A percentile compares a stretch with the other conserved stretches of the same genome.
Conservation (phyloP, 1,140 invertebrate species). For the Sinonovacula constricta region DNA sequence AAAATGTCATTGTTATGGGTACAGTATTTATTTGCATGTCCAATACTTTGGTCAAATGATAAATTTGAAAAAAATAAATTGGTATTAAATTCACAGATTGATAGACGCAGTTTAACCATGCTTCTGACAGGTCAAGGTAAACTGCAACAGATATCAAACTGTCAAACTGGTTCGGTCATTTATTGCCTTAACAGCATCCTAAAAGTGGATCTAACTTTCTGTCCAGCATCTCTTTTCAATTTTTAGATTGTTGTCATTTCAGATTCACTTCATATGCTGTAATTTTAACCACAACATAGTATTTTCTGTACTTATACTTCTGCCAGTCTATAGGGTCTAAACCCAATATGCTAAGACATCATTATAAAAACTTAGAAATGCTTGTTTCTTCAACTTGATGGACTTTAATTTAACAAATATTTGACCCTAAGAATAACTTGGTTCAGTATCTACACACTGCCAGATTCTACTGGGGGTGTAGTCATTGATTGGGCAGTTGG, state of each 20-base stretch:
- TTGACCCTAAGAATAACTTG: neutral
- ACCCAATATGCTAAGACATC: no score
- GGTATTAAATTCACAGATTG: neutral
- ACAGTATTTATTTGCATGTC: neutral
- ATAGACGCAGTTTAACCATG: neutral
- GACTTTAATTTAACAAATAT: neutral
- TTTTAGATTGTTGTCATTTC: neutral
- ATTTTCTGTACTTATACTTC: no score
- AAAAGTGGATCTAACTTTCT: no score
- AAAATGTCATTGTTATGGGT: slow-evolving; percentile 68
- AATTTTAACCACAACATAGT: no score
- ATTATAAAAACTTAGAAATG: no score
- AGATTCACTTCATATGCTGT: neutral
- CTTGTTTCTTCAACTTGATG: neutral
- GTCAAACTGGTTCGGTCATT: no score
- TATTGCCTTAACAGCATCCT: no score
- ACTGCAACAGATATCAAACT: neutral
- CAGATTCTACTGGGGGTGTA: neutral
- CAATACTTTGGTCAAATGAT: neutral
- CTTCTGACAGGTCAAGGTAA: neutral
- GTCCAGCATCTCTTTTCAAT: no score
- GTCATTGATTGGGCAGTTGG: no score
- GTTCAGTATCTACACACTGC: neutral
- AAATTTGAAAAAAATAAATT: no score
- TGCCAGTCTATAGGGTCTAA: no score